Evolutionary conservation across 1,140 invertebrate genomes (phyloP).

Genomic region (Drosophila mayri): DNA sequence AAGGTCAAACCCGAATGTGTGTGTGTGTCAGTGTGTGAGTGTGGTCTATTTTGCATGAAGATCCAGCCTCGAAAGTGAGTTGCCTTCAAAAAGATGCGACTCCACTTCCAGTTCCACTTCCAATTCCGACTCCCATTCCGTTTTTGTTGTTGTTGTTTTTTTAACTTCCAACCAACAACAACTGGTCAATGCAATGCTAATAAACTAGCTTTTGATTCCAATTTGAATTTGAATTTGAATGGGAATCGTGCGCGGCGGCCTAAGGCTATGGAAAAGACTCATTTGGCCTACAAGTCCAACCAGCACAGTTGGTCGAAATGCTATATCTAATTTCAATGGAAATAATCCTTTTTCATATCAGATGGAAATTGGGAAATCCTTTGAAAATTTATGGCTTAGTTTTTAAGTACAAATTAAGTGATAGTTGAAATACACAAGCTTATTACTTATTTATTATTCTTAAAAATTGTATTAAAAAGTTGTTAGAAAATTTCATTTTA

Average conservation of each 20-base stretch:
- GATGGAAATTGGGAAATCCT: background rate
- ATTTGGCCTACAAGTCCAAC: conserved; percentile 66
- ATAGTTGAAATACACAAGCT: background rate
- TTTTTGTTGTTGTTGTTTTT: background rate
- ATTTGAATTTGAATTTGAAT: conserved; percentile 70
- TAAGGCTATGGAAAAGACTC: conserved; percentile 62
- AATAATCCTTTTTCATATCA: background rate
- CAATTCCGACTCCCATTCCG: conserved; percentile 43
- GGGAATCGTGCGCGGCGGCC: conserved; percentile 50
- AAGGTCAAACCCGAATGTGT: conserved; percentile 61
- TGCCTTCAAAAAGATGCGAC: conserved; percentile 47
- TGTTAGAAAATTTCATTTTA: no score
- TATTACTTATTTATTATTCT: background rate
- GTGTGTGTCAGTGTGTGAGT: background rate
- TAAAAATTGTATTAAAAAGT: background rate
- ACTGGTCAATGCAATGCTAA: conserved; percentile 69
- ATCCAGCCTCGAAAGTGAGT: conserved; percentile 40
- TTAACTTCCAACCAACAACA: conserved; percentile 26
- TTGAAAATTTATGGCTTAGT: background rate
- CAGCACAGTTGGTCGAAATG: conserved; percentile 21
- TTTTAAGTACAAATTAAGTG: background rate
- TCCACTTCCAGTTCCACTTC: conserved; percentile 28
- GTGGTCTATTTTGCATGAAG: conserved; percentile 53
- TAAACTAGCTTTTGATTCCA: conserved; percentile 50
- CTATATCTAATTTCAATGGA: background rate